These are phyloP conservation scores for Cryptotermes secundus DNA, from an alignment of 1,140 invertebrate genomes.

Conservation along the genomic window DNA sequence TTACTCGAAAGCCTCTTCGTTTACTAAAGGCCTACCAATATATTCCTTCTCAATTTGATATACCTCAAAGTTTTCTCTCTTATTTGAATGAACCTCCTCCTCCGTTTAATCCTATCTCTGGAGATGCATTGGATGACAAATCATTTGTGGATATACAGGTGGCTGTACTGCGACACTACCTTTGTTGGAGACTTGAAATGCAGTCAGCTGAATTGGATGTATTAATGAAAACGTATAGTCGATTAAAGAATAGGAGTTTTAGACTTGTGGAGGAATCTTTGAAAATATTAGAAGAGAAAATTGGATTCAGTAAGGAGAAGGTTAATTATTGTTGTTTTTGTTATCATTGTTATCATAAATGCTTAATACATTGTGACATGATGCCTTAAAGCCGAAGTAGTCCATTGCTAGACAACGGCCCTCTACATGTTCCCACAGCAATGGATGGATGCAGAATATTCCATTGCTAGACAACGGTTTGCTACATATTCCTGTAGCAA, in stretches of 20 bases:
- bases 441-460: no score
- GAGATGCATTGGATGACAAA: conserved; percentile 38
- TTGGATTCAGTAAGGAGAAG: conserved; percentile 50
- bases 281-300: conserved; percentile 48
- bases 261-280: conserved; percentile 51
- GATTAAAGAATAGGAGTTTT: conserved; percentile 55
- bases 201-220: conserved; percentile 50
- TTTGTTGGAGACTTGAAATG: conserved; percentile 51
- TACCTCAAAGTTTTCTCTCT: not conserved
- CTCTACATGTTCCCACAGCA: no score
- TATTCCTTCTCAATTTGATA: not conserved
- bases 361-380: no score
- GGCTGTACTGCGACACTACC: conserved; percentile 50
- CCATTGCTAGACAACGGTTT: no score
- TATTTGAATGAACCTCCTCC: not conserved
- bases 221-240: conserved; percentile 52
- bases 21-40: not conserved
- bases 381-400: no score
- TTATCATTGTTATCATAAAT: not conserved
- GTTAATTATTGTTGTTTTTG: conserved; percentile 42
- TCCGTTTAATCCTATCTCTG: not conserved
- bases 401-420: no score
- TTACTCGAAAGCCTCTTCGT: not conserved
- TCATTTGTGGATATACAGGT: conserved; percentile 51
- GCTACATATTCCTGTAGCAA: no score